Conservation (phyloP, 2,113 vertebrate species). For the Rhinoptilus africanus region DNA sequence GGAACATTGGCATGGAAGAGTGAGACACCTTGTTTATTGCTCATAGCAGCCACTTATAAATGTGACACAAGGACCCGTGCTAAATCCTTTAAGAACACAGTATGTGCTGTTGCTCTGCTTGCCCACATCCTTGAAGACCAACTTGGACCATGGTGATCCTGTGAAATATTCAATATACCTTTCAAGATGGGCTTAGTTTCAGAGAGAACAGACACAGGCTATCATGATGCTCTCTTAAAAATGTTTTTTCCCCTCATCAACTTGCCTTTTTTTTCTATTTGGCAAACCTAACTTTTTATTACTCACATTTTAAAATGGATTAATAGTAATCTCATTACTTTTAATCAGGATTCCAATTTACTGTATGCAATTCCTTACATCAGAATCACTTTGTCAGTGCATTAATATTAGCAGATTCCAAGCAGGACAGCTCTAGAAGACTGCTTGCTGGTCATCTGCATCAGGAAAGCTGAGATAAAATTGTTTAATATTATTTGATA, state of each 20-base stretch:
- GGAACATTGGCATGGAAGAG: background rate
- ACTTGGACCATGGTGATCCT: fast-evolving
- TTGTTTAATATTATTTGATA: background rate
- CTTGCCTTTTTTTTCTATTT: background rate
- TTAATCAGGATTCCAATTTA: background rate
- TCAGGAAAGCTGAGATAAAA: background rate
- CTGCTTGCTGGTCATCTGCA: background rate
- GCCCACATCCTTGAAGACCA: background rate
- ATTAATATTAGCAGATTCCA: background rate
- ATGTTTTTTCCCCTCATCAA: background rate
- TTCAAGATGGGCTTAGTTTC: background rate
- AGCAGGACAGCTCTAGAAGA: background rate
- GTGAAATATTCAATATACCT: background rate
- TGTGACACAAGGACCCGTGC: background rate
- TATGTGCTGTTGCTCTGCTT: background rate
- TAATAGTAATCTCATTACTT: background rate
- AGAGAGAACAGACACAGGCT: background rate
- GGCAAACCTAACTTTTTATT: background rate
- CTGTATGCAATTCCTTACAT: background rate
- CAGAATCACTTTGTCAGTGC: background rate
- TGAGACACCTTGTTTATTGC: background rate
- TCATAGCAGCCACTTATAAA: background rate
- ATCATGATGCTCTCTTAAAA: background rate
- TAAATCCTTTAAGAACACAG: background rate
- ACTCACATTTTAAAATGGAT: background rate